Conservation (phyloP, 2,113 vertebrate genomes). For the Maccullochella peelii region DNA sequence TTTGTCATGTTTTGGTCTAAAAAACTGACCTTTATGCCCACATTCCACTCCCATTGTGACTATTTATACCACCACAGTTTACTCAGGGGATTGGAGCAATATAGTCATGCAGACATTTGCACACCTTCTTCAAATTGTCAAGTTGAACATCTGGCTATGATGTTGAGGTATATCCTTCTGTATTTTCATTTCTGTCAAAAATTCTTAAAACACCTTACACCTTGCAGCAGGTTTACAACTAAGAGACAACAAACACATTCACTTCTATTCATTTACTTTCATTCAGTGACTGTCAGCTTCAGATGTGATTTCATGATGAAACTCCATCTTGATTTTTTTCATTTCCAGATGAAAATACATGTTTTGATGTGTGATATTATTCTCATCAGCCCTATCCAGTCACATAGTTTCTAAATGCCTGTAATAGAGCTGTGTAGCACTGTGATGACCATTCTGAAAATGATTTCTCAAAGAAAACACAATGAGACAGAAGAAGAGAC, state of each 20-base stretch:
- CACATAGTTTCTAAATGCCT: background rate
- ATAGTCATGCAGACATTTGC: slow-evolving; percentile 8
- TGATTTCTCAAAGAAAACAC: background rate
- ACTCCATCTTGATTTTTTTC: background rate
- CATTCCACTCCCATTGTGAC: slow-evolving; percentile 7
- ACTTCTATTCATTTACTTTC: background rate
- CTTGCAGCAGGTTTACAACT: background rate
- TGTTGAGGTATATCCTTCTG: background rate
- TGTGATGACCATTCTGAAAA: background rate
- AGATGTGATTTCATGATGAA: background rate
- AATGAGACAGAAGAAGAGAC: background rate
- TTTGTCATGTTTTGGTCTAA: slow-evolving; percentile 23
- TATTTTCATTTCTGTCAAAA: background rate
- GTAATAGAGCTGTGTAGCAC: background rate
- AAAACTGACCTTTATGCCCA: background rate
- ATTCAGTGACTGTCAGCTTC: background rate
- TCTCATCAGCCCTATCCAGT: background rate
- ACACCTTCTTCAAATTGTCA: background rate
- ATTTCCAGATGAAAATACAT: background rate
- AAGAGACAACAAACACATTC: background rate
- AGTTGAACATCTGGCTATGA: slow-evolving; percentile 24
- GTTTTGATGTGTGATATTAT: slow-evolving; percentile 4
- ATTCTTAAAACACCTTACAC: background rate
- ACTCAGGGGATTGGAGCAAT: background rate
- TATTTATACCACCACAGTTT: slow-evolving; percentile 11